Conservation (phyloP, 2,797 vertebrate species). For the Myotis daubentonii region DNA sequence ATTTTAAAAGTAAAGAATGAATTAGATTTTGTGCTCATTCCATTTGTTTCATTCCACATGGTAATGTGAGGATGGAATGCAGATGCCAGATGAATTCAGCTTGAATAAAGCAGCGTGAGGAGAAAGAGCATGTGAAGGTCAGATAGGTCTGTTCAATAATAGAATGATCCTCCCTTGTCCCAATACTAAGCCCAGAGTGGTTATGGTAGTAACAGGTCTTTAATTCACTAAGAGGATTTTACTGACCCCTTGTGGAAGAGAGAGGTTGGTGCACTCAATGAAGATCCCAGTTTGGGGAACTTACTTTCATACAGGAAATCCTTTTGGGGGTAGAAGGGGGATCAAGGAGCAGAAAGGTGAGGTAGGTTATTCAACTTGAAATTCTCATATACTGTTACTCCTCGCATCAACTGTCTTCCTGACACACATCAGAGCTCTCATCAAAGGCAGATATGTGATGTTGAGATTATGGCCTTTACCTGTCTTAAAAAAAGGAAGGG, state of each 20-base stretch:
- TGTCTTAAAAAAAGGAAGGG: background rate
- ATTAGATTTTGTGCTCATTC: constrained; percentile 90
- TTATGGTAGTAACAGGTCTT: background rate
- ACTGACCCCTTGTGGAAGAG: constrained; percentile 83
- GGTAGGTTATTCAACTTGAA: background rate
- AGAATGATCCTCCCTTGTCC: constrained; percentile 53
- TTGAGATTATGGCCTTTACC: background rate
- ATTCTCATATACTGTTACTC: background rate
- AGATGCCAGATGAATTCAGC: constrained; percentile 80
- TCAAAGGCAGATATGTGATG: background rate
- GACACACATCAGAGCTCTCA: background rate
- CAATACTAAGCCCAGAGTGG: background rate
- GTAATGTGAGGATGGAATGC: constrained; percentile 79
- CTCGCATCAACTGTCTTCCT: background rate
- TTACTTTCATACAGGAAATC: background rate
- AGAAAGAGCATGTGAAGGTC: constrained; percentile 78
- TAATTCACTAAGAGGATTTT: constrained; percentile 50
- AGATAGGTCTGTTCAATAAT: constrained; percentile 64
- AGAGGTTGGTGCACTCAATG: background rate
- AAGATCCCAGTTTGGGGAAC: background rate
- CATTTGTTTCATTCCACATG: constrained; percentile 87
- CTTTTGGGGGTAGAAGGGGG: too few relatives aligned
- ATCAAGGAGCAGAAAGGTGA: background rate
- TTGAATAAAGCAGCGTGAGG: constrained; percentile 88
- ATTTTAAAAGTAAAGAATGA: constrained; percentile 80